Percentiles rank a stretch among this genome's conserved stretches.
phyloP scores from a whole-genome alignment of 2,113 vertebrate species.

The Bubalus kerabau region DNA sequence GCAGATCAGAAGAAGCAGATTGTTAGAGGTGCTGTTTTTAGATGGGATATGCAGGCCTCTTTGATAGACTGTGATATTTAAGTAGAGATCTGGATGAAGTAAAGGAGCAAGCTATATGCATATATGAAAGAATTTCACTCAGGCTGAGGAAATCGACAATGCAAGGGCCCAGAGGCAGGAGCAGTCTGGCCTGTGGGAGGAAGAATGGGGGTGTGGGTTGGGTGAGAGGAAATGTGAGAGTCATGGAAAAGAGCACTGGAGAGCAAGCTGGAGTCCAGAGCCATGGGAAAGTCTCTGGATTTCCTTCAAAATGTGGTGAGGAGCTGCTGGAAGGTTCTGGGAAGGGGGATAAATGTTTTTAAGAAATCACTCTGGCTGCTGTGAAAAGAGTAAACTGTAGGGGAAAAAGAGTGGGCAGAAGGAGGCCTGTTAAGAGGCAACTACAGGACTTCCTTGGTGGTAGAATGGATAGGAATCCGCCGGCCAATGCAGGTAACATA shows the following conservation, averaged over 20 bases:
- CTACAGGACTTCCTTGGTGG: not conserved
- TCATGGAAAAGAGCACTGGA: not conserved
- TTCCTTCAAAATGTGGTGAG: not conserved
- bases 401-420: not conserved
- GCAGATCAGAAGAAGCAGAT: not conserved
- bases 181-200: not conserved
- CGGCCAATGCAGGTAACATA: not conserved
- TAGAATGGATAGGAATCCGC: not conserved
- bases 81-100: not conserved
- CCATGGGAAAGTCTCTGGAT: not conserved
- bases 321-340: not conserved
- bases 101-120: not conserved
- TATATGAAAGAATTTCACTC: not conserved
- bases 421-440: not conserved
- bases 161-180: not conserved
- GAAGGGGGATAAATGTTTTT: not conserved
- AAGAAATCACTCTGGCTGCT: not conserved
- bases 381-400: not conserved
- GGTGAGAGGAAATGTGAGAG: not conserved
- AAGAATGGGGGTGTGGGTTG: not conserved
- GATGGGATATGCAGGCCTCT: not conserved
- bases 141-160: not conserved
- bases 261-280: not conserved
- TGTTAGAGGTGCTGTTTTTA: not conserved
- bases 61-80: not conserved